Conservation (phyloP, 53 echinoderm and acorn worm genomes). For the Echinometra lucunter region DNA sequence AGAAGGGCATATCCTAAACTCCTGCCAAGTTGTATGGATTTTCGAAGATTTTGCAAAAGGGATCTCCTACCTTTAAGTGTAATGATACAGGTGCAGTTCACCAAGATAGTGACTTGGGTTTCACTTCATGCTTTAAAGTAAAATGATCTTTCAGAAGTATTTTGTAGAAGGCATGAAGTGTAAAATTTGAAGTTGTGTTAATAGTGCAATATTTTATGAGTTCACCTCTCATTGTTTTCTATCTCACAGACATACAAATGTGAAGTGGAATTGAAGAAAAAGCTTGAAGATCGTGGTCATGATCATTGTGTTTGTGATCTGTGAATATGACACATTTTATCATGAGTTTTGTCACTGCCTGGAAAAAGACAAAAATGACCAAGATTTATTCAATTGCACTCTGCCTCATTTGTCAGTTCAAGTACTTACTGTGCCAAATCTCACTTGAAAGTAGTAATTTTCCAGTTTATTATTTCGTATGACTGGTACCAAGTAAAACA, state of each 20-base stretch:
- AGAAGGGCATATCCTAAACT: no score
- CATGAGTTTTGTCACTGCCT: constrained; percentile 22
- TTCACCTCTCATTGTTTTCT: neutral
- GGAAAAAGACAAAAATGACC: neutral
- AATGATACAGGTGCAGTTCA: neutral
- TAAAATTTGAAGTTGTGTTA: neutral
- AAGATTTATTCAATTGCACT: neutral
- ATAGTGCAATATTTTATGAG: neutral
- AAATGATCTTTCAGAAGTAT: neutral
- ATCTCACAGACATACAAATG: neutral
- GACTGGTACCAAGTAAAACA: neutral
- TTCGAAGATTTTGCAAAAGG: no score
- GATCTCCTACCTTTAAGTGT: no score
- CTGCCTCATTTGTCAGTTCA: neutral
- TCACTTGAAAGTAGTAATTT: neutral
- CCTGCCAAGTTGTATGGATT: no score
- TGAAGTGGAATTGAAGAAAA: neutral
- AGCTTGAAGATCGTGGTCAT: neutral
- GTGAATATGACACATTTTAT: neutral
- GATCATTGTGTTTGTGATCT: neutral
- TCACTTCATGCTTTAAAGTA: neutral
- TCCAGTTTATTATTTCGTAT: no score
- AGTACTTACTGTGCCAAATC: neutral
- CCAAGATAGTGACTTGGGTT: neutral
- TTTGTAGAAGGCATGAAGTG: neutral